A percentile compares a stretch with the other conserved stretches of the same genome.
These are phyloP conservation scores for Tokudaia muenninki DNA, from an alignment of 2,797 vertebrate genomes.

Conservation along the genomic window DNA sequence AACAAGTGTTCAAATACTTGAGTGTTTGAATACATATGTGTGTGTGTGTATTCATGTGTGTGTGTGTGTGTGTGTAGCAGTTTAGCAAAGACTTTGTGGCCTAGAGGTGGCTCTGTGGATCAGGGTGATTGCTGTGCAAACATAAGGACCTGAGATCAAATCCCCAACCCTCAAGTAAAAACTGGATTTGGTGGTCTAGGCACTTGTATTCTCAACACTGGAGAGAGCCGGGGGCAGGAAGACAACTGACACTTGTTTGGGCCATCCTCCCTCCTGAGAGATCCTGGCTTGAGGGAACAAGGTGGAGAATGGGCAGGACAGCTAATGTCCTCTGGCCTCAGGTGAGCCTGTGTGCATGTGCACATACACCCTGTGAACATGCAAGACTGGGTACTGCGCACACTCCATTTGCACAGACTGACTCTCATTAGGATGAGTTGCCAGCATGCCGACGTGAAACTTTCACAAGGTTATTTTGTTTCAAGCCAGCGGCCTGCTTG, in stretches of 20 bases:
- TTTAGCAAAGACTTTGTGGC: neutral
- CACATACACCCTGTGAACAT: neutral
- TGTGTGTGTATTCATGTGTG: no score
- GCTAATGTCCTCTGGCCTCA: neutral
- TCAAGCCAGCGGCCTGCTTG: neutral
- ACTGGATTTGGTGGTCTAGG: no score
- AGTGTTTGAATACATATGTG: neutral
- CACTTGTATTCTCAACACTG: neutral
- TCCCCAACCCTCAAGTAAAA: neutral
- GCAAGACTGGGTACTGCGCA: neutral
- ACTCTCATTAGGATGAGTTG: neutral
- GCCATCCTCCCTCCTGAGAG: neutral
- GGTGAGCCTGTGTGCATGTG: neutral
- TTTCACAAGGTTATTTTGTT: neutral
- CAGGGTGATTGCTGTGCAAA: neutral
- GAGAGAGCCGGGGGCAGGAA: neutral
- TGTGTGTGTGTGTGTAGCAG: neutral
- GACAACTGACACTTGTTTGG: no score
- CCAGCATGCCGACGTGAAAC: neutral
- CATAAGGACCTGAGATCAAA: neutral
- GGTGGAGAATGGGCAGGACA: neutral
- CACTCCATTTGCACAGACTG: neutral
- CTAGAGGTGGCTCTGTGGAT: neutral
- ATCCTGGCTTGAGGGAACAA: neutral
- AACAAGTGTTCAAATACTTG: neutral